Evolutionary conservation across 1,140 invertebrate species (phyloP).

Genomic region (Lycorma delicatula): DNA sequence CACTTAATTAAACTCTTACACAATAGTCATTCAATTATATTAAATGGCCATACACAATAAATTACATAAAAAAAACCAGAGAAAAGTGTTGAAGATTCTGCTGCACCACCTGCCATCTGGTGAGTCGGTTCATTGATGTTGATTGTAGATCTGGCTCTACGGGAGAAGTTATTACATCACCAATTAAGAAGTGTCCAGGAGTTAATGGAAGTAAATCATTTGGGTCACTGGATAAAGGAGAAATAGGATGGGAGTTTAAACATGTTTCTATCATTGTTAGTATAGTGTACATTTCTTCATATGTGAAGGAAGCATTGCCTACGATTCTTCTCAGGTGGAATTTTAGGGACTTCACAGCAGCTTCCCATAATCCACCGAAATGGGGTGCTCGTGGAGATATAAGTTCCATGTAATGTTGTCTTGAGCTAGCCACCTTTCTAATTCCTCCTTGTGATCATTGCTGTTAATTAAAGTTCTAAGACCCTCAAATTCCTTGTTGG

Average conservation of each 20-base stretch:
- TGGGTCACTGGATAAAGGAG: slow-evolving; percentile 24
- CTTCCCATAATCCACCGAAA: slow-evolving; percentile 31
- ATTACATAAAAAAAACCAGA: too few relatives aligned
- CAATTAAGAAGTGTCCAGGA: slow-evolving; percentile 32
- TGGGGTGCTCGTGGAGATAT: slow-evolving; percentile 27
- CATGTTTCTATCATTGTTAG: slow-evolving; percentile 31
- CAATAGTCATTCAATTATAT: too few relatives aligned
- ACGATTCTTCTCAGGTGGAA: too few relatives aligned
- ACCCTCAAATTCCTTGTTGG: slow-evolving; percentile 19
- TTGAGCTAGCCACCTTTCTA: neutral
- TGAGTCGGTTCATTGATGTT: slow-evolving; percentile 26
- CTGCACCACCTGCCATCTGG: slow-evolving; percentile 24
- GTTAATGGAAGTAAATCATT: slow-evolving; percentile 26
- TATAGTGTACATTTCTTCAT: too few relatives aligned
- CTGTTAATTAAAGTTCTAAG: neutral
- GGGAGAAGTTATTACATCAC: slow-evolving; percentile 28
- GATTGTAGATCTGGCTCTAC: too few relatives aligned
- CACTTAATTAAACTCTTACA: too few relatives aligned
- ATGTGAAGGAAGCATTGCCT: too few relatives aligned
- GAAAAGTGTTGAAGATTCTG: slow-evolving; percentile 32
- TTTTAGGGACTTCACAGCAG: too few relatives aligned
- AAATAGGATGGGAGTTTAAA: slow-evolving; percentile 30
- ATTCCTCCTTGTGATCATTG: neutral
- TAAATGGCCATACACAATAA: too few relatives aligned
- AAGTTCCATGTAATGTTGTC: slow-evolving; percentile 22